These are phyloP conservation scores for Pocillopora meandrina DNA, from an alignment of 92 coral and sea anemone genomes.

Conservation along the genomic window DNA sequence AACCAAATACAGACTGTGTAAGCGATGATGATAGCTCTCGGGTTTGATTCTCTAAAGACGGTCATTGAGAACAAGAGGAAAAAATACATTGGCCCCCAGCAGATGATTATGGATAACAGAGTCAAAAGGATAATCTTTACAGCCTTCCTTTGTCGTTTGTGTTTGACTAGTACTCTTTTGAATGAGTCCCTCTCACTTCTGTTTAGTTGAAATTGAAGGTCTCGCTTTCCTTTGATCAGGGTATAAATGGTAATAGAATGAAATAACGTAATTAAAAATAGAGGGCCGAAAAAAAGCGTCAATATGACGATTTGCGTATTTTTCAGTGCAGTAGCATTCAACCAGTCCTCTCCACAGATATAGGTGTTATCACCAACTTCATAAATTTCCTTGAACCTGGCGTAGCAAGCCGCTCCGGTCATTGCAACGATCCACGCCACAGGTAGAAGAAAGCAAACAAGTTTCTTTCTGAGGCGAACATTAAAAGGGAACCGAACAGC, in stretches of 20 bases:
- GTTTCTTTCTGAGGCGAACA: constrained; percentile 57
- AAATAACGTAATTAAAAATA: constrained; percentile 39
- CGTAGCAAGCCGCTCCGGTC: constrained; percentile 28
- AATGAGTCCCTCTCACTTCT: not conserved
- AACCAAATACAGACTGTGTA: constrained; percentile 49
- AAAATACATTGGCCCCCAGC: constrained; percentile 71
- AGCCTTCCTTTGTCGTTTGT: constrained; percentile 64
- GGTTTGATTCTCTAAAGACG: not conserved
- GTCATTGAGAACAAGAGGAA: not conserved
- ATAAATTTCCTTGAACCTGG: constrained; percentile 16
- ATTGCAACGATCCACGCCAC: constrained; percentile 66
- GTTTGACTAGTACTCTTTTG: constrained; percentile 15
- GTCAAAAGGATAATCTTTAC: constrained; percentile 57
- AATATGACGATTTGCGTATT: not conserved
- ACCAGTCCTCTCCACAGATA: constrained; percentile 56
- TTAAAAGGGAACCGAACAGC: constrained; percentile 79
- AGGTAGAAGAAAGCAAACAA: constrained; percentile 30
- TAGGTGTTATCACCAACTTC: constrained; percentile 9
- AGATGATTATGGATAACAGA: constrained; percentile 57
- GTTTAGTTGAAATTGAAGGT: not conserved
- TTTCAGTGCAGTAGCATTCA: not conserved
- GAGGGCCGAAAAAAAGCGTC: constrained; percentile 32
- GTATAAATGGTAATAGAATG: constrained; percentile 50
- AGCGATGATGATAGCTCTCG: constrained; percentile 21
- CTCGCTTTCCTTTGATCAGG: constrained; percentile 30